phyloP scores from a whole-genome alignment of 2,888 invertebrate genomes.

The Reticulitermes lucifugus region DNA sequence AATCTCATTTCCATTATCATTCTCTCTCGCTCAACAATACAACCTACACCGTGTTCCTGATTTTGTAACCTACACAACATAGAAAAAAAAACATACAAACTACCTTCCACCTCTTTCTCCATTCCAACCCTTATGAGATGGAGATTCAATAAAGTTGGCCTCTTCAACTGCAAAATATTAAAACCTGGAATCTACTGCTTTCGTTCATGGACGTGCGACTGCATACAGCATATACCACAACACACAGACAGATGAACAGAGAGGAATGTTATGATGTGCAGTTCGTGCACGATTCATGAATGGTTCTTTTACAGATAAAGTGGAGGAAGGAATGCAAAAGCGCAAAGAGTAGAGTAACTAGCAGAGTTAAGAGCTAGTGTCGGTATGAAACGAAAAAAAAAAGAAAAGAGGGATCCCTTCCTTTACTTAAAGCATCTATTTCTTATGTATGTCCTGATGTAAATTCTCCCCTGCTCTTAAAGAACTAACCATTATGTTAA shows the following conservation, averaged over 20 bases:
- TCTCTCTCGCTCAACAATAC: not conserved
- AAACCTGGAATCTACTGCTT: not conserved
- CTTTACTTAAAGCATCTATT: too few species aligned
- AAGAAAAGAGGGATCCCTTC: too few species aligned
- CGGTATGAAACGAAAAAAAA: not conserved
- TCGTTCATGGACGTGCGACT: not conserved
- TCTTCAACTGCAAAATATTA: not conserved
- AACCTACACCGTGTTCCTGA: not conserved
- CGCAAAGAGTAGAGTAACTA: not conserved
- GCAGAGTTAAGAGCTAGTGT: not conserved
- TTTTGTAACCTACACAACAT: not conserved
- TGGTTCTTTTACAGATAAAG: not conserved
- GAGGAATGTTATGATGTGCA: not conserved
- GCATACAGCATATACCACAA: not conserved
- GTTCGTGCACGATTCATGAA: constrained; percentile 3
- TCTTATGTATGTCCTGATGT: too few species aligned
- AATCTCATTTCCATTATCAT: not conserved
- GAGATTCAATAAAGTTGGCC: not conserved
- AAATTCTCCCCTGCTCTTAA: not conserved
- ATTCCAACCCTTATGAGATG: not conserved
- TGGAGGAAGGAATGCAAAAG: not conserved
- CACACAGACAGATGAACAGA: not conserved
- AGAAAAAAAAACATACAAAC: not conserved
- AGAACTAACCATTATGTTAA: not conserved
- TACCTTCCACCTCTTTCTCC: not conserved